Percentiles rank a stretch among this genome's conserved stretches.
phyloP scores from a whole-genome alignment of 2,113 vertebrate species.

The Actenoides hombroni region DNA sequence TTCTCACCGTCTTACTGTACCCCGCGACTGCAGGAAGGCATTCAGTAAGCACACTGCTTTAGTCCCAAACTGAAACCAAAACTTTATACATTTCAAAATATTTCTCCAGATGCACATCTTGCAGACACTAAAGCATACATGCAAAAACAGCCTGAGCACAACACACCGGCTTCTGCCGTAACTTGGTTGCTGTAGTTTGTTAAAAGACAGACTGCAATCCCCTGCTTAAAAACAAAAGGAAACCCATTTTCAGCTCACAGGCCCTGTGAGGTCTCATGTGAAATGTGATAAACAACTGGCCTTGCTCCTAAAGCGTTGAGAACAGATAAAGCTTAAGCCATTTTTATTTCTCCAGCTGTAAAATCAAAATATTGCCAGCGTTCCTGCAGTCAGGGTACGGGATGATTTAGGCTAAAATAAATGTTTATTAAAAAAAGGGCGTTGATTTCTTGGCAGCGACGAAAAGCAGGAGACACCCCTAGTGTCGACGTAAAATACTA shows the following conservation, averaged over 20 bases:
- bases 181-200: background rate
- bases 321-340: background rate
- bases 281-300: background rate
- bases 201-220: background rate
- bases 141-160: background rate
- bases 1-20: background rate
- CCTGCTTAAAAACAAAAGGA: background rate
- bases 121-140: background rate
- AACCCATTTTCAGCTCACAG: background rate
- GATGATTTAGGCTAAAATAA: conserved; percentile 57
- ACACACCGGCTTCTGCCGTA: background rate
- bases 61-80: background rate
- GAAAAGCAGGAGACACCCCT: conserved; percentile 74
- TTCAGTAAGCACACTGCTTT: background rate
- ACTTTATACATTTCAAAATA: background rate
- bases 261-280: background rate
- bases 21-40: background rate
- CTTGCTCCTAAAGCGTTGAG: background rate
- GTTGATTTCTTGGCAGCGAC: conserved; percentile 73
- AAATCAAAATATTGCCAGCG: background rate
- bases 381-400: background rate
- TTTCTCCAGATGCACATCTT: background rate
- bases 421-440: conserved; percentile 67
- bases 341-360: background rate
- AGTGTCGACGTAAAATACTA: conserved; percentile 76